Base-by-base conservation (phyloP, 2,888 invertebrate genomes). In the Desoria tigrina region DNA sequence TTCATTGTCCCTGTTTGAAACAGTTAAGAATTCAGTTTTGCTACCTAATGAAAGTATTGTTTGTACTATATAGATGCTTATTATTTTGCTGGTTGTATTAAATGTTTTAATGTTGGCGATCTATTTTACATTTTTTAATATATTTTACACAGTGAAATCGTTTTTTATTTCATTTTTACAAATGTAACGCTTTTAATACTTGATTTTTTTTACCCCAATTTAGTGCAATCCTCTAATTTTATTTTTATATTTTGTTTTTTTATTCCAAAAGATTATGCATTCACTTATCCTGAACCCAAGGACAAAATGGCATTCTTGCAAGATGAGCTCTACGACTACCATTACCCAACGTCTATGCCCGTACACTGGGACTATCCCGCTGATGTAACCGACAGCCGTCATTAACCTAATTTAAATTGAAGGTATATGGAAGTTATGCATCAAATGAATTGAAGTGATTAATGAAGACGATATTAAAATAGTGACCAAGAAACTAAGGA, bases 301-400 rank as follows among this genome's bases (percentile, higher is more conserved):
- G 85, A 92, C 80, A 86, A 86, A 78, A 84, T 86, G 77, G 84
- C 83, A 69, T 93, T 89, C 79, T 86, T 93, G 77, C 86, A 87
- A 78, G 87, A 88, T 32, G 91, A 92, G 81, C 87, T 90, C 84
- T 93, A 92, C 81, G 87, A 90, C 79, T 84, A 87, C 69, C 82
- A 81, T 55, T 92, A 77, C 54, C 74, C 92, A 1, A 24, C 42
- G 1, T 55, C 69, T 14, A 60, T 69, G 24, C 64, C 65, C 26
- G 55, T 56, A 2, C 62, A 68, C 42, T 68, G 68, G 68, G 28
- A 45, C 4, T 68, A 68, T 37, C 68, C 68, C 9, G 58, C 26
- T 18, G 58, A 27, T n/a, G 56, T 57, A 9, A 57, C 45, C 16
- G 23, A 24, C 16, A 51, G 51, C 24, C 24, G 51, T 18, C 51